phyloP scores from a whole-genome alignment of 1,140 invertebrate species.

The Andricus grossulariae region DNA sequence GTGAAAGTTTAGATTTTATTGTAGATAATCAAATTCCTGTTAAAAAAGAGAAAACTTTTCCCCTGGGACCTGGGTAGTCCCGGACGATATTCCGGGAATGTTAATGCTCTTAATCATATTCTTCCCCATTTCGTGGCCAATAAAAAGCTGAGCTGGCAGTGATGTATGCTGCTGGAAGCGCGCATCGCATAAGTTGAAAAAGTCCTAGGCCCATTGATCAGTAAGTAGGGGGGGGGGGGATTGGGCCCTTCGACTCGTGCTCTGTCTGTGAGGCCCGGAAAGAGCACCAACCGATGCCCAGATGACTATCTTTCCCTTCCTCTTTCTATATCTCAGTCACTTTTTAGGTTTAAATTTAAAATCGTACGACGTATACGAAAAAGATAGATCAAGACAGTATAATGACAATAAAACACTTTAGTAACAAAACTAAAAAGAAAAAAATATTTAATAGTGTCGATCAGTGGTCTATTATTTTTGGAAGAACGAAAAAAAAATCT shows the following conservation, averaged over 20 bases:
- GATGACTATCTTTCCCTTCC: background rate
- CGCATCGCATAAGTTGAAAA: conserved; percentile 66
- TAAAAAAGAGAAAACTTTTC: background rate
- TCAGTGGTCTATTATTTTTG: too few relatives aligned
- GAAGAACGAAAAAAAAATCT: too few relatives aligned
- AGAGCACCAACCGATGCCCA: background rate
- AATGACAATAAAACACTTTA: background rate
- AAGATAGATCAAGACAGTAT: background rate
- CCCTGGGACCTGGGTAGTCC: background rate
- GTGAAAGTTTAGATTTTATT: background rate
- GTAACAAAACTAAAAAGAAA: too few relatives aligned
- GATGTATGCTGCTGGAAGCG: conserved; percentile 65
- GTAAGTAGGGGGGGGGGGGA: conserved; percentile 40
- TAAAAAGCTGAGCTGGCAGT: conserved; percentile 67
- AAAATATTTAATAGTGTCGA: too few relatives aligned
- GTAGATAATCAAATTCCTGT: background rate
- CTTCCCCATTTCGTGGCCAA: conserved; percentile 60
- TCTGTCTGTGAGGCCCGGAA: conserved; percentile 39
- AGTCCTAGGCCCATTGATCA: conserved; percentile 65
- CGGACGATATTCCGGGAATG: conserved; percentile 64
- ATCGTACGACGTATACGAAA: background rate
- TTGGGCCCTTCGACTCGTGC: background rate
- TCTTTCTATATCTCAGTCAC: background rate
- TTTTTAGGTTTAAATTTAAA: background rate
- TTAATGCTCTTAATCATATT: conserved; percentile 68